These are phyloP conservation scores for Lamproptera curius DNA, from an alignment of 2,888 invertebrate genomes.

Conservation along the genomic window DNA sequence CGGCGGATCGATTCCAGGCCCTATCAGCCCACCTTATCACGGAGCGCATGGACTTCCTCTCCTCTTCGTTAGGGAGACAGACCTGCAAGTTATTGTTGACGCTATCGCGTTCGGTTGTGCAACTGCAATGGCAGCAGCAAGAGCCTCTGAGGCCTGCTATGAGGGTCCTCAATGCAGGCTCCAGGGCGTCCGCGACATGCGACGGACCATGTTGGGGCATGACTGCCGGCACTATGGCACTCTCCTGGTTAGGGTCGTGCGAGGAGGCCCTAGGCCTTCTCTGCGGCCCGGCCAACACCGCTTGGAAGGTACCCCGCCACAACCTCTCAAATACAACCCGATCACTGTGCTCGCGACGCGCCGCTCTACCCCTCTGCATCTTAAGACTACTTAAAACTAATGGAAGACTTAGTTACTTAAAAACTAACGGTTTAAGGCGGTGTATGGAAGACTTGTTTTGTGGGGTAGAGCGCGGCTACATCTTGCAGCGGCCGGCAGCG, in stretches of 20 bases:
- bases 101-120: slow-evolving; percentile 50
- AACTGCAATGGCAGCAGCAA: slow-evolving; percentile 70
- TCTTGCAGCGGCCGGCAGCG: slow-evolving; percentile 66
- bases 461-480: slow-evolving; percentile 54
- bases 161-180: slow-evolving; percentile 60
- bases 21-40: slow-evolving; percentile 79
- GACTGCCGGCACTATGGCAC: slow-evolving; percentile 33
- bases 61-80: slow-evolving; percentile 71
- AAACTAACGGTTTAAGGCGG: slow-evolving; percentile 48
- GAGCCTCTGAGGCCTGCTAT: slow-evolving; percentile 57
- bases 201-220: slow-evolving; percentile 37
- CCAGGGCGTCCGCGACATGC: slow-evolving; percentile 64
- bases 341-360: slow-evolving; percentile 74
- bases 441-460: slow-evolving; percentile 58
- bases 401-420: slow-evolving; percentile 78
- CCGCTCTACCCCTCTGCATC: slow-evolving; percentile 69
- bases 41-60: slow-evolving; percentile 80
- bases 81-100: slow-evolving; percentile 74
- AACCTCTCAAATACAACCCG: slow-evolving; percentile 84
- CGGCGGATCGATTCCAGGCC: slow-evolving; percentile 17
- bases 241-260: slow-evolving; percentile 48
- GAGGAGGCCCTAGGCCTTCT: slow-evolving; percentile 62
- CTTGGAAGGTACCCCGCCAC: slow-evolving; percentile 83
- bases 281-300: slow-evolving; percentile 60
- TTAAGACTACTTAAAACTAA: slow-evolving; percentile 55